Evolutionary conservation across 1,140 invertebrate genomes (phyloP).

Genomic region (Drosophila miranda): DNA sequence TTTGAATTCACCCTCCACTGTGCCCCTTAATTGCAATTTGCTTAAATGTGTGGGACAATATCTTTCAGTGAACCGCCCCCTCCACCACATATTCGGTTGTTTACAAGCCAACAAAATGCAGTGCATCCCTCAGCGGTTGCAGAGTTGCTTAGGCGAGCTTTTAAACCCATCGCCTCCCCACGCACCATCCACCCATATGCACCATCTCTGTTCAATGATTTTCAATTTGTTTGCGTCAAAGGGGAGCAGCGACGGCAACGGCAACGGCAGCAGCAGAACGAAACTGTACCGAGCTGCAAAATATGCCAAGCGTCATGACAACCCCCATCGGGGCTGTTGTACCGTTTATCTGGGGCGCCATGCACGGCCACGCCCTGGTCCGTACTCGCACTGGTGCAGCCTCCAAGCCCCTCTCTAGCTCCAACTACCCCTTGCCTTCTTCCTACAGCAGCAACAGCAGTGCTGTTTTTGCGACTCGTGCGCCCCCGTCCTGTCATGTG

Average conservation of each 20-base stretch:
- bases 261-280: slow-evolving; percentile 8
- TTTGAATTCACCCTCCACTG: neutral
- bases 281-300: slow-evolving; percentile 59
- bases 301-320: slow-evolving; percentile 58
- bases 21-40: slow-evolving; percentile 74
- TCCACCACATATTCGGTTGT: neutral
- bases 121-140: slow-evolving; percentile 4
- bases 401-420: neutral
- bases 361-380: slow-evolving; percentile 3
- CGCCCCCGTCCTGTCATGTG: slow-evolving; percentile 47
- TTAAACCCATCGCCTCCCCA: neutral
- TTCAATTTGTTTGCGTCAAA: slow-evolving; percentile 76
- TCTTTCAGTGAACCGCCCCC: slow-evolving; percentile 51
- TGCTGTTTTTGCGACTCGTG: slow-evolving; percentile 13
- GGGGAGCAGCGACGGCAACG: slow-evolving; percentile 15
- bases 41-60: slow-evolving; percentile 75
- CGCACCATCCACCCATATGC: no score
- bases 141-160: slow-evolving; percentile 4
- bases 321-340: slow-evolving; percentile 12
- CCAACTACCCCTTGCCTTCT: neutral
- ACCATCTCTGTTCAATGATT: slow-evolving; percentile 67
- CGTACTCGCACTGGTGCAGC: no score
- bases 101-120: slow-evolving; percentile 16
- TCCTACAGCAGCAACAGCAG: slow-evolving; percentile 1
- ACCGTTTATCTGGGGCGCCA: slow-evolving; percentile 30